Base-by-base conservation (phyloP, 2,797 vertebrate species). In the Leuciscus waleckii region DNA sequence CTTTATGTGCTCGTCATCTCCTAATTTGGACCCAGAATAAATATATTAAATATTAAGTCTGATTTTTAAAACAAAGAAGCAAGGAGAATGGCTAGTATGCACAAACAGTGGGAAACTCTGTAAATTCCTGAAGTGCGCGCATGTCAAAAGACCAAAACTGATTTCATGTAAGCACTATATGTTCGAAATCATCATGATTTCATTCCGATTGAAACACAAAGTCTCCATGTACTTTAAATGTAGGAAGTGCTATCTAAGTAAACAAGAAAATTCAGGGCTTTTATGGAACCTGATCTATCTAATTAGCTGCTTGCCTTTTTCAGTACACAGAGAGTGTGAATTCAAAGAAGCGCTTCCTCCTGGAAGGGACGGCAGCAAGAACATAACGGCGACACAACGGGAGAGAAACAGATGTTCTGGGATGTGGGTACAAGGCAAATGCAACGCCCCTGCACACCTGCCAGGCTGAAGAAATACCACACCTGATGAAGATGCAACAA, bases 391-490 rank as follows among this genome's bases (percentile, higher is more conserved):
- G 32, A 71, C 17, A 7, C 5, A 5, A 61, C 26, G 46, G 39
- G 67, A 70, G 51, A 83, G 65, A 83, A 80, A 65, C 75, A 83
- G 67, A 85, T 85, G 81, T 79, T 73, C 65, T 61, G 69, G 68
- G 74, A 83, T 7, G 5, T 78, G 29, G 37, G 65, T 32, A 51
- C 54, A 29, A 86, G 71, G 37, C 67, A 67, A 78, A 83, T 85
- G 75, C 58, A 26, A 84, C 49, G 19, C 43, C 82, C 41, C 43
- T 77, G 82, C 51, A 63, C 83, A 78, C 65, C 83, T 79, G 76
- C 70, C 83, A 79, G 39, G 35, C 29, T 35, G 37, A 61, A 41
- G 65, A 79, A 70, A 77, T 51, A 54, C 39, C 51, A 54, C 65
- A 29, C 49, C 75, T 56, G 19, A 77, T 68, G 46, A 77, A 77